Base-by-base conservation (phyloP, 92 coral and sea anemone species). In the Metridium senile region DNA sequence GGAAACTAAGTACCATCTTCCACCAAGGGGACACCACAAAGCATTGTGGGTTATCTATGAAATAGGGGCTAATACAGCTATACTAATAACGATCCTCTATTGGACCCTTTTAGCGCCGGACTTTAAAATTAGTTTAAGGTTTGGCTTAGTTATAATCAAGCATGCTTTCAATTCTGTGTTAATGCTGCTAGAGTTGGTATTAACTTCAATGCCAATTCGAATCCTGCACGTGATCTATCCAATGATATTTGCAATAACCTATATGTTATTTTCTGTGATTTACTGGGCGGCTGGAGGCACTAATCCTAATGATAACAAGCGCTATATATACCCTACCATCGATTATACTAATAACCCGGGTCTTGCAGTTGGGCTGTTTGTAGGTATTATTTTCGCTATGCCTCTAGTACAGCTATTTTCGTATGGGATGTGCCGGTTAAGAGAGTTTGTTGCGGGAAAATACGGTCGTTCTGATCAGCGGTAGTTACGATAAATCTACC, bases 241-340 rank as follows among this genome's bases (percentile, higher is more conserved):
- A 11, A 62, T 83, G 80, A 33, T 79, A 27, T 71, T 86, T 62
- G 81, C 83, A 20, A 34, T 72, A 17, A 72, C 32, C 18, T 94
- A 94, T 69, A 13, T 76, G 9, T 33, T 92, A 18, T 79, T 89
- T 57, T 81, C 93, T 25, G 94, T 84, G 9, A 66, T 92, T 18
- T 94, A 86, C 74, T 94, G 94, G 93, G 98, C 94, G 28, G 84
- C 67, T 32, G 91, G 85, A 13, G 98, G 97, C 18, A 82, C 87
- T 6, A 88, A 88, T 65, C 85, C 86, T 0, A 26, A 56, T 64
- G 34, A 62, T 25, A 81, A 82, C 19, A 35, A 82, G 34, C 61
- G 61, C 13, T 54, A 54, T 21, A 54, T 54, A 54, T 54, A 54
- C 22, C 4, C 13, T 3, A n/a, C 22, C 20, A 9, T 54, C 4